Evolutionary conservation across 2,888 invertebrate genomes (phyloP).

Genomic region (Tachina fera): DNA sequence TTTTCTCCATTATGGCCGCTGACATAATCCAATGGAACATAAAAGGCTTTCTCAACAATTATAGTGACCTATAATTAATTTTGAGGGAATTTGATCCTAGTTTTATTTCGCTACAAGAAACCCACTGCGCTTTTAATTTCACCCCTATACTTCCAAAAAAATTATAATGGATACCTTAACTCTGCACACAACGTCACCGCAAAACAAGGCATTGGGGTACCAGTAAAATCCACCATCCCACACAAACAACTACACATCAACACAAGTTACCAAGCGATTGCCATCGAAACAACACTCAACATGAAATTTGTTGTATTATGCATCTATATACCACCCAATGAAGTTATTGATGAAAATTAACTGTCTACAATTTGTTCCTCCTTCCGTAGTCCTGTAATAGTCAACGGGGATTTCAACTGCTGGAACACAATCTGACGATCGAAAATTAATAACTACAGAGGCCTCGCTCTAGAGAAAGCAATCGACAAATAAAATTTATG

Average conservation of each 20-base stretch:
- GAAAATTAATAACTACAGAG: not conserved
- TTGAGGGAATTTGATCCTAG: not conserved
- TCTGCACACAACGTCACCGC: not conserved
- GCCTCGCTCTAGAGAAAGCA: constrained; percentile 7
- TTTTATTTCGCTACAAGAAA: not conserved
- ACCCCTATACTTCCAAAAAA: not conserved
- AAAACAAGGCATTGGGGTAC: not conserved
- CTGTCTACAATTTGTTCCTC: too few relatives aligned
- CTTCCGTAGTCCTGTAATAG: too few relatives aligned
- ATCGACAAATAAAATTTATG: not conserved
- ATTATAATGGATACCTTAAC: constrained; percentile 3
- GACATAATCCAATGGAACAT: constrained; percentile 6
- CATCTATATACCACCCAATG: not conserved
- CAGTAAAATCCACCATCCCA: not conserved
- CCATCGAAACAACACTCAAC: not conserved
- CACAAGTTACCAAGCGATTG: not conserved
- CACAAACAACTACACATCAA: constrained; percentile 9
- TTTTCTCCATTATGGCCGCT: not conserved
- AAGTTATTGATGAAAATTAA: constrained; percentile 1
- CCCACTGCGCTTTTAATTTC: not conserved
- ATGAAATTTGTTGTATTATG: not conserved
- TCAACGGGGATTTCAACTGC: constrained; percentile 18
- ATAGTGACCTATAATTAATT: not conserved
- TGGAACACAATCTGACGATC: constrained; percentile 20
- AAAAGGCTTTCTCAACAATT: not conserved